Evolutionary conservation across 2,113 vertebrate species (phyloP).

Genomic region (Aegotheles bennettii): DNA sequence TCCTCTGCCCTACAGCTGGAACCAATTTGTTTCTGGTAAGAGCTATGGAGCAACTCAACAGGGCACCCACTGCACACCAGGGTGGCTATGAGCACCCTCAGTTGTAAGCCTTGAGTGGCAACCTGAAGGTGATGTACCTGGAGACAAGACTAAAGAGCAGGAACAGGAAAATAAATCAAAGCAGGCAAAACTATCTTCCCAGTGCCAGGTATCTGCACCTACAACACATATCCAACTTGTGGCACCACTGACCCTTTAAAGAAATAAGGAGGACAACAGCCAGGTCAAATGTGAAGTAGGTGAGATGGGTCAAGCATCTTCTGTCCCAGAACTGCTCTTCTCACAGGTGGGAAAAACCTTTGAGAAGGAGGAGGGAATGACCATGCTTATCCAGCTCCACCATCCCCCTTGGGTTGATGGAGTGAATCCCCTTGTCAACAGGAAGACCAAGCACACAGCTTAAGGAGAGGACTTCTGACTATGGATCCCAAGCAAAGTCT

Average conservation of each 20-base stretch:
- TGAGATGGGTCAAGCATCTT: not conserved
- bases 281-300: not conserved
- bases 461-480: not conserved
- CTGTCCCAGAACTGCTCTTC: not conserved
- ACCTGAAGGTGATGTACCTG: not conserved
- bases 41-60: not conserved
- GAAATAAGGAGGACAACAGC: not conserved
- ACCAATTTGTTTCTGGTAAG: not conserved
- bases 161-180: not conserved
- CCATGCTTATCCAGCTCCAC: not conserved
- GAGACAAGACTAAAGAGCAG: not conserved
- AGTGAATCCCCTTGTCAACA: fast-evolving
- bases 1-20: not conserved
- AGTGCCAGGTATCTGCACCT: not conserved
- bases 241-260: not conserved
- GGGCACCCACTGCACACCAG: not conserved
- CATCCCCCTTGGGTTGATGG: fast-evolving
- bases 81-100: not conserved
- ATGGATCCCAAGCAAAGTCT: not conserved
- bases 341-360: not conserved
- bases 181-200: not conserved
- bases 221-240: not conserved
- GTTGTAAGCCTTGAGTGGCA: not conserved
- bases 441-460: not conserved
- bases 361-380: not conserved